phyloP scores from a whole-genome alignment of 2,797 vertebrate species.

The Sebastes diploproa region DNA sequence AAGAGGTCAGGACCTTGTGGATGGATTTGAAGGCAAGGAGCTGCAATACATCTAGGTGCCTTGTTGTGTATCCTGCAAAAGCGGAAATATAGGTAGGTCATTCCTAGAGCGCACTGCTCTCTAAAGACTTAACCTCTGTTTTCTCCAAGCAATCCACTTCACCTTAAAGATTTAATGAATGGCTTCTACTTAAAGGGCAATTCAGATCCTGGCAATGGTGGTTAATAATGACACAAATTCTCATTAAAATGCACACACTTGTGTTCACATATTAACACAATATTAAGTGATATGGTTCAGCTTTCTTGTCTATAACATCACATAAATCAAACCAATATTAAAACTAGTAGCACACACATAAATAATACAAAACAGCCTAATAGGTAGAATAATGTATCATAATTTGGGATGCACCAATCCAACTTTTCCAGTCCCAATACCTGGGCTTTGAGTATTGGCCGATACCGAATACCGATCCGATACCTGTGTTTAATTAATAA shows the following conservation, averaged over 20 bases:
- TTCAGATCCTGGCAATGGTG: not conserved
- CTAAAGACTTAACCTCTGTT: slow-evolving; percentile 20
- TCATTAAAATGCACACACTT: not conserved
- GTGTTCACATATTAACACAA: not conserved
- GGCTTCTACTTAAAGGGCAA: slow-evolving; percentile 11
- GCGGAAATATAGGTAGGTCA: slow-evolving; percentile 18
- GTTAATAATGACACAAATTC: not conserved
- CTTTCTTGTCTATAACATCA: not conserved
- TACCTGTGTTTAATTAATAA: too few species aligned
- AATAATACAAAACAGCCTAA: not conserved
- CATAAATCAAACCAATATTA: not conserved
- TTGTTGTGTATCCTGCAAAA: slow-evolving; percentile 1
- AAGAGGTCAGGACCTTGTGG: slow-evolving; percentile 7
- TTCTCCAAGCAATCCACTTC: slow-evolving; percentile 8
- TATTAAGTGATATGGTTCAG: not conserved
- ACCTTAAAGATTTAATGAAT: slow-evolving; percentile 21
- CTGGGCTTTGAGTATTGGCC: too few species aligned
- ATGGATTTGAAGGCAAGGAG: slow-evolving; percentile 26
- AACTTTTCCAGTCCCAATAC: too few species aligned
- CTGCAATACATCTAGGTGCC: not conserved
- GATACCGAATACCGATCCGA: too few species aligned
- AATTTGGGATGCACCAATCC: too few species aligned
- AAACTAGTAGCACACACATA: not conserved
- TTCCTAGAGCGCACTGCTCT: slow-evolving; percentile 34
- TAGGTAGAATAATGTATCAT: not conserved